Base-by-base conservation (phyloP, 2,888 invertebrate genomes). In the Leucophora obtusa region DNA sequence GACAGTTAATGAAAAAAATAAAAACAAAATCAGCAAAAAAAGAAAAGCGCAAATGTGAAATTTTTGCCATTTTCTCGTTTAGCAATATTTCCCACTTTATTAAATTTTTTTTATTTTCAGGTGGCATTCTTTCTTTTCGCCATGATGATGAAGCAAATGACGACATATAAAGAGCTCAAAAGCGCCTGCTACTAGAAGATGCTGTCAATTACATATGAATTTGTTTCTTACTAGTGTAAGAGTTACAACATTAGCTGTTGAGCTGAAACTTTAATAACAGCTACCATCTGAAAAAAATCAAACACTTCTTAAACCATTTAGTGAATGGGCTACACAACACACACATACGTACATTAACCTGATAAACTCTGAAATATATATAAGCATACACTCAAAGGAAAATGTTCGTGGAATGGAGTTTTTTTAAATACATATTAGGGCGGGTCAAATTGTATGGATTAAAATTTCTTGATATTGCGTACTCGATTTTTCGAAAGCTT, bases 121-220 rank as follows among this genome's bases (percentile, higher is more conserved):
- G 17, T 62, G 53, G 33, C 28, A 35, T 43, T 33, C 9, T 28
- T 28, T 53, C 28, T 43, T 43, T 33, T n/a, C 35, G 14, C 18
- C n/a, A 35, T 59, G 63, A 47, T 54, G 43, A 21, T 35, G 59
- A 17, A 38, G n/a, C n/a, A n/a, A 33, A 63, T 70, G 53, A 10
- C 56, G 58, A 59, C 68, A 35, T 72, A 35, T 43, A 15, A 65
- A 79, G 53, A 79, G 54, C 68, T 73, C 68, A 73, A 65, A 74
- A 79, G 69, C 54, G 70, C n/a, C 60, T 71, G 56, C 47, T 54
- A 69, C 35, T 70, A 50, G 56, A 62, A 43, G 47, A 47, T 71
- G 72, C 76, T 76, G 80, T 76, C 76, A 76, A 80, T 76, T 80
- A 69, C 63, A 76, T 72, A 47, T 47, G 71, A 72, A 63, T 68